These are phyloP conservation scores for Drosophila longiperda DNA, from an alignment of 2,888 invertebrate species.

Conservation along the genomic window DNA sequence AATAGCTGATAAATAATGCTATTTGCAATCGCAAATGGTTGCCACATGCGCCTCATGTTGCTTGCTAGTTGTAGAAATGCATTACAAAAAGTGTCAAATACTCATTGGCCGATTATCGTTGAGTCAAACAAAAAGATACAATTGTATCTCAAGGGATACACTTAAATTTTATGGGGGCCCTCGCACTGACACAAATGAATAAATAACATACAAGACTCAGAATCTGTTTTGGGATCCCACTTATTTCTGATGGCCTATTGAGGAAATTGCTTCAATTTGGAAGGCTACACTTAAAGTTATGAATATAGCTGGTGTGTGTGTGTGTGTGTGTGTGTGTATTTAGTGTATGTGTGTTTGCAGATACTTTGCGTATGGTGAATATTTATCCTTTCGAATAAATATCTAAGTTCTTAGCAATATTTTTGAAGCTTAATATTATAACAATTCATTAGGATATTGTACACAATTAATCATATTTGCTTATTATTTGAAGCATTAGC, in stretches of 20 bases:
- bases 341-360: not conserved
- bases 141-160: constrained; percentile 60
- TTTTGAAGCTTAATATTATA: not conserved
- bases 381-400: not conserved
- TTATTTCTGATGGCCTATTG: constrained; percentile 37
- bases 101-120: constrained; percentile 44
- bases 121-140: constrained; percentile 31
- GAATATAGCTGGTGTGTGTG: not conserved
- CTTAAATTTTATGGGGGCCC: constrained; percentile 29
- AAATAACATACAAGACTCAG: constrained; percentile 16
- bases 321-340: not conserved
- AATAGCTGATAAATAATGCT: constrained; percentile 75
- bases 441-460: not conserved
- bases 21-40: constrained; percentile 39
- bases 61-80: constrained; percentile 42
- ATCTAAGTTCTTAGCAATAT: not conserved
- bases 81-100: constrained; percentile 62
- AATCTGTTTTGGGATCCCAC: constrained; percentile 11
- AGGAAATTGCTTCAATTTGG: constrained; percentile 42
- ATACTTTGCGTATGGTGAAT: not conserved
- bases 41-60: constrained; percentile 42
- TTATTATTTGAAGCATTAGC: constrained; percentile 33
- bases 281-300: constrained; percentile 3
- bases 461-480: constrained; percentile 6
- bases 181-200: constrained; percentile 9